Conservation (phyloP, 2,113 vertebrate species). For the Paedocypris sp. region DNA sequence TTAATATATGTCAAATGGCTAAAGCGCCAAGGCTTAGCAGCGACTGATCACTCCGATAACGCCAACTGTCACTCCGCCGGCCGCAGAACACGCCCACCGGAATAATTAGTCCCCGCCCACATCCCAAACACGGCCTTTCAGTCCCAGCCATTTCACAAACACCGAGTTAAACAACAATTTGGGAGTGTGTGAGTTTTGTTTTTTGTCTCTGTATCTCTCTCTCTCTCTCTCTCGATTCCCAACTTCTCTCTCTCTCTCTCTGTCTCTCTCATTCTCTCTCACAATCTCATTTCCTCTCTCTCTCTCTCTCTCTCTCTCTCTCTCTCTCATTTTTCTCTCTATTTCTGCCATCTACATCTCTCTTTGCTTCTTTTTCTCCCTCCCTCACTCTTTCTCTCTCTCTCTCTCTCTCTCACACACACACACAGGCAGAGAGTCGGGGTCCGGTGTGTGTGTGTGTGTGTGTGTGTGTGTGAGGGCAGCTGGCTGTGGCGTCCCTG, state of each 20-base stretch:
- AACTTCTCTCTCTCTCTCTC: no score
- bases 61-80: constrained; percentile 65
- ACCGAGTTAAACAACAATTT: no score
- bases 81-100: constrained; percentile 50
- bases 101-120: constrained; percentile 65
- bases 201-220: no score
- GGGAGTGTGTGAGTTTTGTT: no score
- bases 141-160: constrained; percentile 32
- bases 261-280: no score
- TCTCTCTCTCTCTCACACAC: not conserved
- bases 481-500: constrained; percentile 42
- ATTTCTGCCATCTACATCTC: no score
- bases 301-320: not conserved
- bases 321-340: no score
- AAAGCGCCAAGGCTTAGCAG: constrained; percentile 45
- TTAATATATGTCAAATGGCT: constrained; percentile 72
- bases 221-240: no score
- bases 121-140: constrained; percentile 54
- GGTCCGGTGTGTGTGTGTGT: no score
- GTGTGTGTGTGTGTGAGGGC: constrained; percentile 43
- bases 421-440: constrained; percentile 15
- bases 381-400: no score
- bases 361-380: no score
- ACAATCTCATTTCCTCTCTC: no score
- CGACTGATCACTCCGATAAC: constrained; percentile 67